Base-by-base conservation (phyloP, 2,888 invertebrate genomes). In the Dromius quadrimaculatus region DNA sequence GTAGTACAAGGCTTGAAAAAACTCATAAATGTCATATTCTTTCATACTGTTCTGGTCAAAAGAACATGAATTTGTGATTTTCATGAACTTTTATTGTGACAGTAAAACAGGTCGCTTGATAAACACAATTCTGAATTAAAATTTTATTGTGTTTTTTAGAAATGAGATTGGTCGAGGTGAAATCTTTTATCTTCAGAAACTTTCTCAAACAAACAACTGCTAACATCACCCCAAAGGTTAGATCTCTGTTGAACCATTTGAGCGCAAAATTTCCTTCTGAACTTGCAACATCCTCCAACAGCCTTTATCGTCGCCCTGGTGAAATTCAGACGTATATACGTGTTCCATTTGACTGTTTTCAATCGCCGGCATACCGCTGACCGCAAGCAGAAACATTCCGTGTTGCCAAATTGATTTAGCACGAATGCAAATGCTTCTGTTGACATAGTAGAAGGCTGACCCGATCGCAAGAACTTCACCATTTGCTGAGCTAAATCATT, bases 401-500 rank as follows among this genome's bases (percentile, higher is more conserved):
- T 11, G 41, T 41, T 41, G 41, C 41, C 41, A 41, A 54, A 54
- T 54, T 54, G 50, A 54, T 54, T 28, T 28, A 47, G 47, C 47
- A n/a, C 11, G 22, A 54, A 54, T 54, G 28, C 50, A 54, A 54
- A 54, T 54, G 50, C 28, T 23, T 9, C 6, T 54, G 50, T 54
- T 54, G 50, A 54, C 50, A 54, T 28, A 54, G 28, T 15, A 8
- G 23, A n/a, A 6, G 9, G 9, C 45, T 11, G 4, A 11, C n/a
- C 3, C 11, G n/a, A n/a, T 23, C 9, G 47, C 50, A 54, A 54
- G 50, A 54, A 15, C 28, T 11, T 9, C n/a, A 47, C 50, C 28
- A 54, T 23, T 54, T 28, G 50, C 50, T 54, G 13, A 54, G 50
- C 50, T 23, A 54, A 54, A 54, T 54, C 50, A 54, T 54, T 54